Evolutionary conservation across 2,797 vertebrate species (phyloP).

Genomic region (Mycteria americana): DNA sequence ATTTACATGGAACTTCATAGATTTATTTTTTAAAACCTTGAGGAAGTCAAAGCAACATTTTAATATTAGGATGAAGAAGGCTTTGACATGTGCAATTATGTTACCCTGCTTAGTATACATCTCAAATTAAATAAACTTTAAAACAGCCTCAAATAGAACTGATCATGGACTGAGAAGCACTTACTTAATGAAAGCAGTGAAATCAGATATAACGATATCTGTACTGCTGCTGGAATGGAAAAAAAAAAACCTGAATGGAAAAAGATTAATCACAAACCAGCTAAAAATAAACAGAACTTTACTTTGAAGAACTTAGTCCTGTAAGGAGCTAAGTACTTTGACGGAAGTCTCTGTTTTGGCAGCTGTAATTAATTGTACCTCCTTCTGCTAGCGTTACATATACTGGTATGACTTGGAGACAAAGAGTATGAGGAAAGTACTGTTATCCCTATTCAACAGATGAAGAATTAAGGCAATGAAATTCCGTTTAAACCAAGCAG

Average conservation of each 20-base stretch:
- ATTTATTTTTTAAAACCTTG: neutral
- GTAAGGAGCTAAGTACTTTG: neutral
- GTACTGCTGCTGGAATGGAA: neutral
- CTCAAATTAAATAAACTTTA: constrained; percentile 10
- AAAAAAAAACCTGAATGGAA: neutral
- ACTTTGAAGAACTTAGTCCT: neutral
- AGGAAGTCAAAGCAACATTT: neutral
- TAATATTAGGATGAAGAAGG: neutral
- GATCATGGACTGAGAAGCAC: neutral
- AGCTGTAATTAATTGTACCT: neutral
- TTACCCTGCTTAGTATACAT: neutral
- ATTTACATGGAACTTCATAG: neutral
- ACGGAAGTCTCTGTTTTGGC: neutral
- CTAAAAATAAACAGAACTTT: neutral
- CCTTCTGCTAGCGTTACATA: neutral
- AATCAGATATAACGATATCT: neutral
- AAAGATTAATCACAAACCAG: neutral
- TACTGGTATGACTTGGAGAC: neutral
- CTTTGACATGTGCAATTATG: neutral
- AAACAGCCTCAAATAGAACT: neutral
- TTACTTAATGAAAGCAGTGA: neutral
- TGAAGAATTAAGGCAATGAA: neutral
- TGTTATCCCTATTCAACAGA: neutral
- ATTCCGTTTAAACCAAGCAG: neutral
- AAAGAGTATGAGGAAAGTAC: neutral